phyloP scores from a whole-genome alignment of 2,113 vertebrate genomes.

The Eptesicus fuscus region DNA sequence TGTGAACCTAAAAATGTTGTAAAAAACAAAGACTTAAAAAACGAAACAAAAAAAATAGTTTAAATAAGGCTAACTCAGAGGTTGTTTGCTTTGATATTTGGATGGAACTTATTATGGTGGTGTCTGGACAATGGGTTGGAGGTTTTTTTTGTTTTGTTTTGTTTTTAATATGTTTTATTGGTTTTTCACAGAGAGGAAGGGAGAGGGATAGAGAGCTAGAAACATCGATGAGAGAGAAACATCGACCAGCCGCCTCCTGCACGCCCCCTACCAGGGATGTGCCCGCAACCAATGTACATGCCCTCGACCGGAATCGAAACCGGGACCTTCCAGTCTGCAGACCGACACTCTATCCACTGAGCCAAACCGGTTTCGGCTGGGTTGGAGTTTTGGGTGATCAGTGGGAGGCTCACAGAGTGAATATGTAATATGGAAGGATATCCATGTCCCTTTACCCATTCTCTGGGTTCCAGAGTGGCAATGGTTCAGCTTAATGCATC shows the following conservation, averaged over 20 bases:
- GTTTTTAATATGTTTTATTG: too few species aligned
- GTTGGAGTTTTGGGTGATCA: not conserved
- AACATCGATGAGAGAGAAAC: too few species aligned
- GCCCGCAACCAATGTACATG: too few species aligned
- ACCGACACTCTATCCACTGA: too few species aligned
- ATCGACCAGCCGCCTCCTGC: too few species aligned
- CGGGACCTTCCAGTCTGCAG: too few species aligned
- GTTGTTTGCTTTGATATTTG: not conserved
- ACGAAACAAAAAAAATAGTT: not conserved
- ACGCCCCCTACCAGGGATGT: too few species aligned
- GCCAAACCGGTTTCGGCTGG: too few species aligned
- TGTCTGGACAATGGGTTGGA: not conserved
- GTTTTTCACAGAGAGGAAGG: too few species aligned
- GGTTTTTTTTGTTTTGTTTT: too few species aligned
- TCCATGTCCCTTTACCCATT: not conserved
- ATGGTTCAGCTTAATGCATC: not conserved
- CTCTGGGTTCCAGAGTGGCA: not conserved
- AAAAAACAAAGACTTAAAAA: not conserved
- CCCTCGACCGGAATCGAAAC: too few species aligned
- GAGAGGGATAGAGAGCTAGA: too few species aligned
- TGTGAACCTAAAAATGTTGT: not conserved
- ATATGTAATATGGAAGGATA: not conserved
- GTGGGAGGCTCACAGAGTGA: not conserved
- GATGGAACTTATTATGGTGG: not conserved
- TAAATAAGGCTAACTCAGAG: not conserved